Evolutionary conservation across 2,113 vertebrate species (phyloP).

Genomic region (Boleophthalmus pectinirostris): DNA sequence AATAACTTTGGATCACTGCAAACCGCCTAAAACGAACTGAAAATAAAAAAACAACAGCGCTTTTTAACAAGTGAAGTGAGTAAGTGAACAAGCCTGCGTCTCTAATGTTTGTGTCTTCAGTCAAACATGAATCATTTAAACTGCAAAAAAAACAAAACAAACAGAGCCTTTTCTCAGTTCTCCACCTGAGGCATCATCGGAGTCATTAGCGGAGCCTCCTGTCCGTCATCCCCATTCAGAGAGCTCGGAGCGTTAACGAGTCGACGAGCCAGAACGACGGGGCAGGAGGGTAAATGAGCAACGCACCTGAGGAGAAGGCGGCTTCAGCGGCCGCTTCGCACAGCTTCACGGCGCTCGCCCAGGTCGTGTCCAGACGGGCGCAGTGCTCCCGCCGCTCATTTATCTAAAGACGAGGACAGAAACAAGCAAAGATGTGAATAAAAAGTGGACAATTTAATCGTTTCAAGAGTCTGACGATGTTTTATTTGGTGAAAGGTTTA

Average conservation of each 20-base stretch:
- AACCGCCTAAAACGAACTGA: no score
- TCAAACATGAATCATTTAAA: background rate
- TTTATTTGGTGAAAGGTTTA: no score
- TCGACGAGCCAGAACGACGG: slow-evolving; percentile 11
- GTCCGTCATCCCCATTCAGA: slow-evolving; percentile 48
- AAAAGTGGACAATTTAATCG: background rate
- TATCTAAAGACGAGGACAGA: slow-evolving; percentile 57
- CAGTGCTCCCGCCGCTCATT: slow-evolving; percentile 66
- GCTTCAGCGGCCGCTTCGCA: slow-evolving; percentile 75
- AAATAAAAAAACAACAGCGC: no score
- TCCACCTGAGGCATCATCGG: background rate
- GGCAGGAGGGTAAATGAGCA: slow-evolving; percentile 16
- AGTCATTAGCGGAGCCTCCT: slow-evolving; percentile 29
- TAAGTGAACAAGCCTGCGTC: no score
- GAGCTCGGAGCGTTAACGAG: slow-evolving; percentile 41
- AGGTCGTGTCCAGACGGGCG: slow-evolving; percentile 71
- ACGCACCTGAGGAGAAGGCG: slow-evolving; percentile 74
- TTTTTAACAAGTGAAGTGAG: no score
- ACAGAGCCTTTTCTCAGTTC: slow-evolving; percentile 15
- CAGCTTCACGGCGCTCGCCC: slow-evolving; percentile 70
- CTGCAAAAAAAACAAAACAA: background rate
- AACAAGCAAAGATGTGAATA: background rate
- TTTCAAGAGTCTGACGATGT: background rate
- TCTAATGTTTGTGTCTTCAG: no score
- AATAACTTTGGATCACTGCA: no score